Evolutionary conservation across 1,140 invertebrate genomes (phyloP).

Genomic region (Papilio xuthus): DNA sequence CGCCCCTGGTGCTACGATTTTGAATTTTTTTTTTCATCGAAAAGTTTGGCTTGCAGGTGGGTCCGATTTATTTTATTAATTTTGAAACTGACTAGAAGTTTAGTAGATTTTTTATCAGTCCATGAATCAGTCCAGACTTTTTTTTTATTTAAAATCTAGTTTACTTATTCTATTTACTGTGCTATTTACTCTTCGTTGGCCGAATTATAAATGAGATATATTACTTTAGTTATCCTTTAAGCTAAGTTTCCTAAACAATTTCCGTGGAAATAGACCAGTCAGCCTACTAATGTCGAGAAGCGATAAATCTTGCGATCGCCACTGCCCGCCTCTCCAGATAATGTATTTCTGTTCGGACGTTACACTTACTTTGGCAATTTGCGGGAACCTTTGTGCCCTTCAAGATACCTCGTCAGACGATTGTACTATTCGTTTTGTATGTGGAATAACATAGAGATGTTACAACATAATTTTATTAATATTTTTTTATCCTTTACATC

Average conservation of each 20-base stretch:
- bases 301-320: constrained; percentile 76
- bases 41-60: no score
- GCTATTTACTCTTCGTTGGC: background rate
- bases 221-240: constrained; percentile 37
- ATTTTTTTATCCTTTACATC: background rate
- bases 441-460: constrained; percentile 49
- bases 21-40: no score
- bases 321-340: constrained; percentile 71
- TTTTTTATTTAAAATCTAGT: no score
- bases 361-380: constrained; percentile 81
- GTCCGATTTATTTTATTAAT: no score
- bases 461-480: background rate
- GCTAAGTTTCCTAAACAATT: constrained; percentile 43
- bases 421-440: constrained; percentile 66
- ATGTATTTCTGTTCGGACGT: constrained; percentile 80
- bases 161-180: no score
- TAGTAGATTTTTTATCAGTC: no score
- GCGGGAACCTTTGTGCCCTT: constrained; percentile 79
- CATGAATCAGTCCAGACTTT: no score
- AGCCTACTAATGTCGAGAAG: constrained; percentile 57
- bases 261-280: constrained; percentile 66
- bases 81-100: no score
- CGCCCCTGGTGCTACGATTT: no score
- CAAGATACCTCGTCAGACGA: constrained; percentile 79
- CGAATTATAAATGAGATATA: constrained; percentile 37